phyloP scores from a whole-genome alignment of 2,888 invertebrate genomes.

The Brachyptera risi region DNA sequence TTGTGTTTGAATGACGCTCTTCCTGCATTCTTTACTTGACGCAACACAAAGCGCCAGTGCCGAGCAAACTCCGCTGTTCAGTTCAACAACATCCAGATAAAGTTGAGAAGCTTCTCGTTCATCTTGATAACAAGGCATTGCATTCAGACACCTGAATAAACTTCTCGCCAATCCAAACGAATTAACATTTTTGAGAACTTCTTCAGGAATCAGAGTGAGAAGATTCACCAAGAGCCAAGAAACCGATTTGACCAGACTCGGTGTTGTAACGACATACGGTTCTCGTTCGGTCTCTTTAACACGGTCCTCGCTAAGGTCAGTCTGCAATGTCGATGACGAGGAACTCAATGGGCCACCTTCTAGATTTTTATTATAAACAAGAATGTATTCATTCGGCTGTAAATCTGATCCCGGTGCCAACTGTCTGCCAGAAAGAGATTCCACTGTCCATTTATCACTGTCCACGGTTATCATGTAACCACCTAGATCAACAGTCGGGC shows the following conservation, averaged over 20 bases:
- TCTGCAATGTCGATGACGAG: not conserved
- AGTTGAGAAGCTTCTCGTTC: conserved; percentile 44
- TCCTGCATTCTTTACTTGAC: conserved; percentile 43
- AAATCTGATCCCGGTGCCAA: conserved; percentile 12
- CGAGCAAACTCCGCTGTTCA: conserved; percentile 49
- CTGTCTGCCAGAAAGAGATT: conserved; percentile 11
- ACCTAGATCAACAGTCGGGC: conserved; percentile 14
- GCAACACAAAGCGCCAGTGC: conserved; percentile 46
- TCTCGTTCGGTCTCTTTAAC: conserved; percentile 37
- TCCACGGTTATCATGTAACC: conserved; percentile 4
- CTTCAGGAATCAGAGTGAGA: conserved; percentile 44
- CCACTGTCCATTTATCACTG: conserved; percentile 14
- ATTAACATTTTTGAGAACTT: conserved; percentile 45
- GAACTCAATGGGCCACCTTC: not conserved
- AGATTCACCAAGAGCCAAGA: conserved; percentile 48
- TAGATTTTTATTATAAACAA: conserved; percentile 20
- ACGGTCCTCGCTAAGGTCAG: conserved; percentile 17
- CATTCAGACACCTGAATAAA: conserved; percentile 47
- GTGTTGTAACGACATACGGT: conserved; percentile 44
- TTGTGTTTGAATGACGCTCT: conserved; percentile 46
- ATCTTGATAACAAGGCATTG: conserved; percentile 42
- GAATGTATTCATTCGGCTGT: conserved; percentile 6
- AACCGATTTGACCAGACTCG: conserved; percentile 46
- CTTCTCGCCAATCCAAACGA: conserved; percentile 48
- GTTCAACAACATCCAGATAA: conserved; percentile 49